Percentiles rank a stretch among this genome's conserved stretches.
phyloP scores from a whole-genome alignment of 2,797 vertebrate species.

The Pelobates cultripes region DNA sequence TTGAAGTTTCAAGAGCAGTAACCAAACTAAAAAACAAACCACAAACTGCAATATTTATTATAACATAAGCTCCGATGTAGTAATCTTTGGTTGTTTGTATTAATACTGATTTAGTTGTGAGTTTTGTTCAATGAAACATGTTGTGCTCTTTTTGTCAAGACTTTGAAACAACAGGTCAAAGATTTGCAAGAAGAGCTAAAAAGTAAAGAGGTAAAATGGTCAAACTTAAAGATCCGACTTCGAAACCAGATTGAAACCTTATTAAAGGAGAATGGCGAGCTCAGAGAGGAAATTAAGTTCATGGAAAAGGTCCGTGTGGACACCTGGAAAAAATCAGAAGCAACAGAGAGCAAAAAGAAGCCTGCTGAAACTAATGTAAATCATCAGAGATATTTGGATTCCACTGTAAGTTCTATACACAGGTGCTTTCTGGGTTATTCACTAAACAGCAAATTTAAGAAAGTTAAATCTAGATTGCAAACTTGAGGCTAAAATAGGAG shows the following conservation, averaged over 20 bases:
- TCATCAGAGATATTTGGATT: constrained; percentile 60
- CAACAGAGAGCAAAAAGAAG: constrained; percentile 64
- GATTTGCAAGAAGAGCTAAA: constrained; percentile 88
- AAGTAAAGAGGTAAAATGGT: constrained; percentile 88
- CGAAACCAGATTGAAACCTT: constrained; percentile 86
- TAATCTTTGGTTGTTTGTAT: no score
- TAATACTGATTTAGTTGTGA: no score
- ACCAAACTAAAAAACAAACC: no score
- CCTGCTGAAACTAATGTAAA: constrained; percentile 53
- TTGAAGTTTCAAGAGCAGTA: no score
- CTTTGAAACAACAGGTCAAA: constrained; percentile 85
- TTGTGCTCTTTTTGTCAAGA: constrained; percentile 63
- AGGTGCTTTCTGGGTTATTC: no score
- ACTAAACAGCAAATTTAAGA: no score
- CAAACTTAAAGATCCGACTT: constrained; percentile 79
- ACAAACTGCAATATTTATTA: no score
- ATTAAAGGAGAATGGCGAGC: constrained; percentile 80
- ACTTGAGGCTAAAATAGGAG: no score
- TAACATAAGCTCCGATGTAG: no score
- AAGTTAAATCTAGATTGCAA: no score
- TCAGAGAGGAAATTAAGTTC: constrained; percentile 82
- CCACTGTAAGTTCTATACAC: constrained; percentile 70
- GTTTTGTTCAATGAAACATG: no score
- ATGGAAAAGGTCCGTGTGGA: constrained; percentile 88
- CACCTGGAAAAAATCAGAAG: constrained; percentile 81